phyloP scores from a whole-genome alignment of 2,113 vertebrate species.

The Hyperopisus bebe region DNA sequence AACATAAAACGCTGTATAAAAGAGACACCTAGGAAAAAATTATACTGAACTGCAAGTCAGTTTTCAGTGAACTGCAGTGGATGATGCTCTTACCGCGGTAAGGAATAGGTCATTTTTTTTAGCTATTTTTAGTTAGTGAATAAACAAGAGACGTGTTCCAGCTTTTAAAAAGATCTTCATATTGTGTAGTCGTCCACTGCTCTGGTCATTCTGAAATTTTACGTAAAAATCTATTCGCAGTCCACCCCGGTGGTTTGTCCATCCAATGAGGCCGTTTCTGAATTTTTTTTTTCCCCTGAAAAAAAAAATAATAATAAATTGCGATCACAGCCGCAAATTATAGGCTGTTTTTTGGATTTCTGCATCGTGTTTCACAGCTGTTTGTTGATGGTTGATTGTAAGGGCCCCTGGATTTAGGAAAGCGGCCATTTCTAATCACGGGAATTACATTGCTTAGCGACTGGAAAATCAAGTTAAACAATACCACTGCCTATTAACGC shows the following conservation, averaged over 20 bases:
- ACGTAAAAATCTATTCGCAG: not conserved
- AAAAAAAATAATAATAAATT: not conserved
- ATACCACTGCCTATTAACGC: conserved; percentile 56
- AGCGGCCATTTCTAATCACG: conserved; percentile 66
- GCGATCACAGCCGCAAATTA: conserved; percentile 32
- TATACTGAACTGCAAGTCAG: not conserved
- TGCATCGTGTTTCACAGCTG: conserved; percentile 50
- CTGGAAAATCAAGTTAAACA: conserved; percentile 70
- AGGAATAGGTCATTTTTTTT: not conserved
- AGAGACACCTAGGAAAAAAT: not conserved
- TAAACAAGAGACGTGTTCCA: not conserved
- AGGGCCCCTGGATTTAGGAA: conserved; percentile 62
- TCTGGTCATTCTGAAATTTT: not conserved
- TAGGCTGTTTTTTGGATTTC: conserved; percentile 30
- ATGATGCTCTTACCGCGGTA: not conserved
- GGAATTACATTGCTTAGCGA: conserved; percentile 70
- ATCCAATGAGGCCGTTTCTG: not conserved
- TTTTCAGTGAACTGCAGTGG: not conserved
- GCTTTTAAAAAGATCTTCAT: not conserved
- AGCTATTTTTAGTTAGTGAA: not conserved
- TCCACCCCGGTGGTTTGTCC: not conserved
- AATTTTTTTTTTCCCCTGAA: conserved; percentile 1
- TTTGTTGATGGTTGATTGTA: conserved; percentile 66
- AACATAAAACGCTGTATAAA: not conserved
- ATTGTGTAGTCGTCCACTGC: not conserved